Base-by-base conservation (phyloP, 2,113 vertebrate species). In the Sula dactylatra region DNA sequence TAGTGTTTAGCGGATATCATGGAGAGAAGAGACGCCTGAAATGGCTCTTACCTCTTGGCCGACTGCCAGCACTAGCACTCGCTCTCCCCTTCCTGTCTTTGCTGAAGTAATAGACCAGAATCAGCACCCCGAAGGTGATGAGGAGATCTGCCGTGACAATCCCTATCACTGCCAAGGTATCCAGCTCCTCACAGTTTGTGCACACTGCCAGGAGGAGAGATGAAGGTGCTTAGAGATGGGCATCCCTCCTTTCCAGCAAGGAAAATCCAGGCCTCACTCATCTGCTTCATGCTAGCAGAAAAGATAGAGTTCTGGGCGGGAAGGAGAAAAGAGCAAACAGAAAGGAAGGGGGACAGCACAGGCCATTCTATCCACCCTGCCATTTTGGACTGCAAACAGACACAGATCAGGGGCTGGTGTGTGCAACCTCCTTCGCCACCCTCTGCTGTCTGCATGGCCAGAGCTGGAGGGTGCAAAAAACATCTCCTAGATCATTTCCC, bases 101-200 rank as follows among this genome's bases (percentile, higher is more conserved):
- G 97, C 98, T 97, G 94, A 96, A 98, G 94, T 98, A 97, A 16
- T 98, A 98, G n/a, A 98, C 97, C 26, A 97, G 32, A 73, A 98
- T 40, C n/a, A 98, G 92, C 72, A 98, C 70, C 4, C 97, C 98
- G 2, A 98, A 69, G 4, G 98, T 99, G 92, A 98, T 9, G 36
- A 98, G 95, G 5, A 98, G 32, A 44, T 99, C 98, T 0, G 85
- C 97, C 3, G 61, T 0, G 64, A 98, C 61, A 80, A 98, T 67
- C 8, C 90, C 87, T 1, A 45, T 86, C 88, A 98, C 94, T 0
- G 69, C 24, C 25, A 69, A 31, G 16, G 94, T 2, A 0, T 97
- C 84, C 86, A 98, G 84, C 79, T 99, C 98, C 72, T 94, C 13
- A 3, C 98, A 99, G 71, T 82, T 97, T 17, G 94, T 9, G 21